Percentiles rank a stretch among this genome's conserved stretches.
These are phyloP conservation scores for Enchytraeus crypticus DNA, from an alignment of 2,888 invertebrate genomes.

Conservation along the genomic window DNA sequence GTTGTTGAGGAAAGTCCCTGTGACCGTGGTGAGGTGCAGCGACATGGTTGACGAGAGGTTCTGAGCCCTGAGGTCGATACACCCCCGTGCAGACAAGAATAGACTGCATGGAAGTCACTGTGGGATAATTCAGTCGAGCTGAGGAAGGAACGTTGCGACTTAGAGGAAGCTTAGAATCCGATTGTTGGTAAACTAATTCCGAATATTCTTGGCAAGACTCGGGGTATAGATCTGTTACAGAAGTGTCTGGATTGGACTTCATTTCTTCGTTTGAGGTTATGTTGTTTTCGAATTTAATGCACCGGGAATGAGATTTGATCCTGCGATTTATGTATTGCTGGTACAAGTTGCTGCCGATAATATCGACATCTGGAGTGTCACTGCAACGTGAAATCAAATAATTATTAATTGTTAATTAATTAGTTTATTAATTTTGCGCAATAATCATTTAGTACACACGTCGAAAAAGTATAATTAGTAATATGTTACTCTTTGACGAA, in stretches of 20 bases:
- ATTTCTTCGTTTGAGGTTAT: slow-evolving; percentile 21
- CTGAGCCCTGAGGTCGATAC: slow-evolving; percentile 31
- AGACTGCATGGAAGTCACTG: slow-evolving; percentile 37
- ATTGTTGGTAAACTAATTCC: too few relatives aligned
- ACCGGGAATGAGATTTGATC: slow-evolving; percentile 32
- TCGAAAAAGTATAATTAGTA: too few relatives aligned
- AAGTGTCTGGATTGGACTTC: too few relatives aligned
- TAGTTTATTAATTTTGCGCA: too few relatives aligned
- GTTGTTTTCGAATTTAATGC: slow-evolving; percentile 33
- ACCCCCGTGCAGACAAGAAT: slow-evolving; percentile 46
- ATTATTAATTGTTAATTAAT: too few relatives aligned
- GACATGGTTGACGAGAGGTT: slow-evolving; percentile 31
- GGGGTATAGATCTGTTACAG: too few relatives aligned
- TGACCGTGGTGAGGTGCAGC: slow-evolving; percentile 46
- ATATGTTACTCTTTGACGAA: too few relatives aligned
- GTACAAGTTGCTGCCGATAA: slow-evolving; percentile 46
- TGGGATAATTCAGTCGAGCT: slow-evolving; percentile 35
- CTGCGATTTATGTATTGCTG: slow-evolving; percentile 36
- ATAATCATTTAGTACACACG: too few relatives aligned
- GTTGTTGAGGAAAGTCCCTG: slow-evolving; percentile 35
- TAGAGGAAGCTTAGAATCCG: slow-evolving; percentile 31
- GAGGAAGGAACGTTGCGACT: slow-evolving; percentile 39
- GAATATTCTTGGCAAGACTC: too few relatives aligned
- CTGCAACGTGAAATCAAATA: slow-evolving; percentile 23
- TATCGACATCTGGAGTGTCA: slow-evolving; percentile 47